Evolutionary conservation across 2,797 vertebrate species (phyloP), one percentile per base, ranked within the genome.

Genomic region (Benthosema pterotum): DNA sequence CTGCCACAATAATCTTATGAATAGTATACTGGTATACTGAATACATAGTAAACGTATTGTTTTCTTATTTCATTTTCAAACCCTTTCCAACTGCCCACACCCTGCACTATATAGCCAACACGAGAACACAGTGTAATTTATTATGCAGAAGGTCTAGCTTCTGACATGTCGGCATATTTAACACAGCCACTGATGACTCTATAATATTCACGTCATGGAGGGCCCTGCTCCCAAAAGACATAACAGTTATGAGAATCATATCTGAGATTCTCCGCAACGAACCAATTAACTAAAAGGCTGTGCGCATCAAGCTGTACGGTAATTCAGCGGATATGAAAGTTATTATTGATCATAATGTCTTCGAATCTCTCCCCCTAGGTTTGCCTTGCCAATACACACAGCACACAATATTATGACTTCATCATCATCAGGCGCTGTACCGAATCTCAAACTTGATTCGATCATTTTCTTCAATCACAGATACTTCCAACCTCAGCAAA

Each of bases 271-370:
- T 75, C 46, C 64, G 72, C 79, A 75, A 69, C 67, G 68, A 87
- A 82, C 85, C 83, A 89, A 91, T 93, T 87, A 89, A 87, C 78
- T 88, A 90, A 90, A 89, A 90, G 87, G 84, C 87, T 88, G 32
- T 7, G 80, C 77, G 83, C 73, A 80, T 84, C 83, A 81, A 54
- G 57, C 73, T 67, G 64, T 38, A 38, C 32, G 11, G 32, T 79
- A 89, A 88, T 84, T 86, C 65, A 83, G 81, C 82, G 80, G 66
- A 67, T n/a, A n/a, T 77, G 67, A 75, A 84, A 82, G 80, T 82
- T 78, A 75, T 83, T 91, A 92, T 92, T 90, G 85, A 92, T 91
- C 83, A 88, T 68, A 82, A 84, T 88, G 67, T 82, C 88, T 82
- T 75, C 51, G 86, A 87, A 85, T 76, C 11, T 75, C 69, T 76